Evolutionary conservation across 2,797 vertebrate genomes (phyloP).

Genomic region (Xenops minutus): DNA sequence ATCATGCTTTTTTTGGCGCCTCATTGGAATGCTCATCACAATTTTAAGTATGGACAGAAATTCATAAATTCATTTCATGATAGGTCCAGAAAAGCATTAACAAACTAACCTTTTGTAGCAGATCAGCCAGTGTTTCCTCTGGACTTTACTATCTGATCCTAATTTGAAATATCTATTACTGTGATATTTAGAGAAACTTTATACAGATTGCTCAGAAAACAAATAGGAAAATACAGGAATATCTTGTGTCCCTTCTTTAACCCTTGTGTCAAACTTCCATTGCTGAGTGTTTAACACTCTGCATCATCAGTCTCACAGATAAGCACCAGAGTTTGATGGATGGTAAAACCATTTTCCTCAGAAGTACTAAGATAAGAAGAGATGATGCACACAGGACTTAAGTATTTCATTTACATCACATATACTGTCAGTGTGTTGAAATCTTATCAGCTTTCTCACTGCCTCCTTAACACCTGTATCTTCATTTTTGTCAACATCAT

Average conservation of each 20-base stretch:
- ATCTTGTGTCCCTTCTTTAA: neutral
- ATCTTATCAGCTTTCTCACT: neutral
- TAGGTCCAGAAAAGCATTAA: neutral
- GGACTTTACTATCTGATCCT: neutral
- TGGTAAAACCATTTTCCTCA: neutral
- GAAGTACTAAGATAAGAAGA: neutral
- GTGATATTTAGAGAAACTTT: neutral
- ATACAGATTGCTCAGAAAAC: neutral
- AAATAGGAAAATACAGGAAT: neutral
- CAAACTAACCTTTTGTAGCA: neutral
- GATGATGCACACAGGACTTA: neutral
- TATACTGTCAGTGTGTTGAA: neutral
- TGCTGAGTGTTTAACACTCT: neutral
- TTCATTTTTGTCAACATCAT: neutral
- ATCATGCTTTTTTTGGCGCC: neutral
- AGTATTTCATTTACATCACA: neutral
- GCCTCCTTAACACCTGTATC: neutral
- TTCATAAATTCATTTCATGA: neutral
- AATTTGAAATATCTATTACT: neutral
- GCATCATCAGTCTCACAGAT: neutral
- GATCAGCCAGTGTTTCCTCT: neutral
- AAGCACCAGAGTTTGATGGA: neutral
- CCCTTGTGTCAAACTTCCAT: neutral
- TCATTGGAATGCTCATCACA: accelerated
- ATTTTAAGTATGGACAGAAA: neutral